Conservation (phyloP, 2,797 vertebrate species). For the Lepus townsendii region DNA sequence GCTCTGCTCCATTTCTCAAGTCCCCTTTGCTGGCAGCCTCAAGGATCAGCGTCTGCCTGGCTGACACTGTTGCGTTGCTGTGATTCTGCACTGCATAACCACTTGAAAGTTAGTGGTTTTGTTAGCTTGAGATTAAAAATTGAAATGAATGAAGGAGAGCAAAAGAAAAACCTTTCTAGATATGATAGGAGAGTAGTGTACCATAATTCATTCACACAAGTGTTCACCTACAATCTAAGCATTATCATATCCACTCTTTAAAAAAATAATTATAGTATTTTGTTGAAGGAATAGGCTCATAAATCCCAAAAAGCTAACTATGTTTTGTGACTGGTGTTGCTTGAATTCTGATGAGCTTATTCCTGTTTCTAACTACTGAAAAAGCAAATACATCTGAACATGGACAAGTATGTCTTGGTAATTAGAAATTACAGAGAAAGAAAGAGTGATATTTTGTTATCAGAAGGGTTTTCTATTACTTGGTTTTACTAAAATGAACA, state of each 20-base stretch:
- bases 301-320: conserved; percentile 83
- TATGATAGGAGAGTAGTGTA: conserved; percentile 18
- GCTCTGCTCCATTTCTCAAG: neutral
- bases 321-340: conserved; percentile 62
- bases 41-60: neutral
- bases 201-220: conserved; percentile 57
- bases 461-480: conserved; percentile 44
- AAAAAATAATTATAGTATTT: conserved; percentile 72
- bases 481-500: conserved; percentile 60
- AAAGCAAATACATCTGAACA: conserved; percentile 20
- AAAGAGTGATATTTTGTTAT: conserved; percentile 61
- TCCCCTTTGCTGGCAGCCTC: neutral
- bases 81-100: neutral
- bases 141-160: conserved; percentile 53
- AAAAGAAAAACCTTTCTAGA: conserved; percentile 26
- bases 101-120: conserved; percentile 36
- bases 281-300: conserved; percentile 70
- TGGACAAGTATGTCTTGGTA: conserved; percentile 18
- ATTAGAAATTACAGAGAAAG: conserved; percentile 71
- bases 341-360: conserved; percentile 75
- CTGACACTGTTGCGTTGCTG: neutral
- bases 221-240: conserved; percentile 65
- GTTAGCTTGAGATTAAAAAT: conserved; percentile 68
- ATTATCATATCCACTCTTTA: conserved; percentile 57
- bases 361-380: conserved; percentile 68